phyloP scores from a whole-genome alignment of 2,113 vertebrate species.

The Loxodonta africana region DNA sequence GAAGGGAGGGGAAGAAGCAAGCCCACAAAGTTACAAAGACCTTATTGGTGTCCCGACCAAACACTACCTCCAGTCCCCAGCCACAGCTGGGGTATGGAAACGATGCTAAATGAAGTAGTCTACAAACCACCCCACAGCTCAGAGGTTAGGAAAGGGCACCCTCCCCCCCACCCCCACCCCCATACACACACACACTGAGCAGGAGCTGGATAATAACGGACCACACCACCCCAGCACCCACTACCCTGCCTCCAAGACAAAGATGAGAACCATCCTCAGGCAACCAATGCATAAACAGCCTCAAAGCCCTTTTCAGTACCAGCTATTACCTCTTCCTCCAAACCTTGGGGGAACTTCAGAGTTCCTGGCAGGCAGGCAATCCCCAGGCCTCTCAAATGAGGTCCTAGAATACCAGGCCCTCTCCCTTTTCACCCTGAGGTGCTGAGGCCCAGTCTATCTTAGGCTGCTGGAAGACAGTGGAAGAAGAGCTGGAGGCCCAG shows the following conservation, averaged over 20 bases:
- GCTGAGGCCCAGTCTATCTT: background rate
- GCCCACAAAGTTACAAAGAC: background rate
- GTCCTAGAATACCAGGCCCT: background rate
- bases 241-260: background rate
- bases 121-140: background rate
- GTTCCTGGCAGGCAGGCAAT: background rate
- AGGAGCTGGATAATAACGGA: background rate
- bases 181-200: background rate
- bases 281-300: fast-evolving
- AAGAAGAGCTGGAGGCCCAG: fast-evolving
- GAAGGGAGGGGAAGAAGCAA: background rate
- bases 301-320: background rate
- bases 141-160: background rate
- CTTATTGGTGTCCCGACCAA: background rate
- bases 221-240: background rate
- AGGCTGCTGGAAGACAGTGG: fast-evolving
- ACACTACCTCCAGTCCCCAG: background rate
- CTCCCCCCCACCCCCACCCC: background rate
- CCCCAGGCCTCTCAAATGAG: background rate
- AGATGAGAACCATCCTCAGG: background rate
- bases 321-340: background rate
- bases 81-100: background rate
- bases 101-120: background rate
- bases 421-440: fast-evolving
- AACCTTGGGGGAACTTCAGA: background rate